Evolutionary conservation across 2,113 vertebrate genomes (phyloP).

Genomic region (Trematocara marginatum): DNA sequence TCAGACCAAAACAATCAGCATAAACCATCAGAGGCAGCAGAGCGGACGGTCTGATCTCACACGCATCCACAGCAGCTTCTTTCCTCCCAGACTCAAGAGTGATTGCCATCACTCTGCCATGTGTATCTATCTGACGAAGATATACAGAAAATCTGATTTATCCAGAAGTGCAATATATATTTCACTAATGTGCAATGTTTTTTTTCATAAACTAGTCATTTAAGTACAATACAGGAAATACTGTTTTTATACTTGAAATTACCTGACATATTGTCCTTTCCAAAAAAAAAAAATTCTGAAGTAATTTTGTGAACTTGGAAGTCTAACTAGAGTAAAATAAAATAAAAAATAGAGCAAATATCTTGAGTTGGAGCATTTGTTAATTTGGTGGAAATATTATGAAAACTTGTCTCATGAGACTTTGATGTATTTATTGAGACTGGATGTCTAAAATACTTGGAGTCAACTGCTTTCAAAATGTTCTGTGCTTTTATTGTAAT

Average conservation of each 20-base stretch:
- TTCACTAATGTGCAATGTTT: neutral
- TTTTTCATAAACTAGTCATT: neutral
- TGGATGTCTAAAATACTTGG: neutral
- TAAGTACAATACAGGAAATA: neutral
- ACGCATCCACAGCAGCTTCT: neutral
- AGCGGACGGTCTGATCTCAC: neutral
- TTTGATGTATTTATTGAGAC: neutral
- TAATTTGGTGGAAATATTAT: neutral
- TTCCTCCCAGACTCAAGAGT: neutral
- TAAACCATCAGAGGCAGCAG: neutral
- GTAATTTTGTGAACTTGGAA: neutral
- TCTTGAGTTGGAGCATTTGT: neutral
- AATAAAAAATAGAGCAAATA: neutral
- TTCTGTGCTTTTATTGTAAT: neutral
- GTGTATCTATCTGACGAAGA: neutral
- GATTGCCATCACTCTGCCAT: neutral
- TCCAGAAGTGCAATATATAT: neutral
- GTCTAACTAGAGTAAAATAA: neutral
- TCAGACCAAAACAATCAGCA: neutral
- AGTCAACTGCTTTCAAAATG: neutral
- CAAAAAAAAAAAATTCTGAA: neutral
- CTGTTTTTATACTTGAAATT: neutral
- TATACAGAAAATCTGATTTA: neutral
- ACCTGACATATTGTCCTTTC: neutral
- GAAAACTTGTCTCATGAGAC: neutral